Percentiles rank a stretch among this genome's conserved stretches.
These are phyloP conservation scores for Helostoma temminkii DNA, from an alignment of 2,797 vertebrate species.

Conservation along the genomic window DNA sequence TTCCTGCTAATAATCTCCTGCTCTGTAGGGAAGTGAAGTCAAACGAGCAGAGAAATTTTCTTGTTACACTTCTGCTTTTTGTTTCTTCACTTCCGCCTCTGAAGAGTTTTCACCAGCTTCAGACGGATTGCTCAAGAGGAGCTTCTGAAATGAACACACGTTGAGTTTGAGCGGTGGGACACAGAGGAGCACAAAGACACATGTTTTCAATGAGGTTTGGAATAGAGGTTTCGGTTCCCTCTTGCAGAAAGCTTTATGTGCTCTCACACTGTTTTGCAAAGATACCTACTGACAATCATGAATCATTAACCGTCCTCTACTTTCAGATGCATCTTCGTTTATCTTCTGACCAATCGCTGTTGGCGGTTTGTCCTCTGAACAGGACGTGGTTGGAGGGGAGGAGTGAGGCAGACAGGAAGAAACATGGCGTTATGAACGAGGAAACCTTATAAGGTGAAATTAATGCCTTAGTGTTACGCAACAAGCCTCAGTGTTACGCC, in stretches of 20 bases:
- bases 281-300: no score
- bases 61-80: conserved; percentile 61
- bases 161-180: neutral
- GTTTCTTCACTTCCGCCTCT: conserved; percentile 40
- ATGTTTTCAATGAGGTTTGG: neutral
- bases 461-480: conserved; percentile 5
- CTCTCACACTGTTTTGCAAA: neutral
- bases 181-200: neutral
- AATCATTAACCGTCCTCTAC: neutral
- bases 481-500: no score
- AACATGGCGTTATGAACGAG: neutral
- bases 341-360: conserved; percentile 27
- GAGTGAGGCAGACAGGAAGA: conserved; percentile 36
- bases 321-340: neutral
- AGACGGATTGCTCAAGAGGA: neutral
- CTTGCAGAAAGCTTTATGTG: no score
- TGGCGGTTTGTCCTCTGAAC: conserved; percentile 1
- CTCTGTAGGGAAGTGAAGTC: conserved; percentile 56
- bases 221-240: neutral
- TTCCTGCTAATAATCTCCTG: no score
- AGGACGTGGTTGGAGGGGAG: conserved; percentile 36
- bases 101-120: neutral
- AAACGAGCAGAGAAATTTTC: conserved; percentile 25
- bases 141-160: neutral
- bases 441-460: conserved; percentile 58